These are phyloP conservation scores for Orchestia grillus DNA, from an alignment of 1,140 invertebrate genomes.

Conservation along the genomic window DNA sequence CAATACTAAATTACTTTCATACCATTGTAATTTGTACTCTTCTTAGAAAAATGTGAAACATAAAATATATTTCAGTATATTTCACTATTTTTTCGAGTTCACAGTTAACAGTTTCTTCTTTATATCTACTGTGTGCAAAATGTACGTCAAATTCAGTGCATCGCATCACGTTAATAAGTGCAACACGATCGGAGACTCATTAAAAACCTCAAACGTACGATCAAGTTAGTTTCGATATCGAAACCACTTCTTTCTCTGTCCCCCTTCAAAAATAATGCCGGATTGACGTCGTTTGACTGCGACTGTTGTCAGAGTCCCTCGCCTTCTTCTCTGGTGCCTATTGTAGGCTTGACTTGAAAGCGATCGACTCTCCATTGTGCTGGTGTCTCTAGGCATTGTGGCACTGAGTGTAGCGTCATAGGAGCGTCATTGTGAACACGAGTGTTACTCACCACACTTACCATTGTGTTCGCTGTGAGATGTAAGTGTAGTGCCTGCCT, in stretches of 20 bases:
- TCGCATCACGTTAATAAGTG: not conserved
- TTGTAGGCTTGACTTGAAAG: slow-evolving; percentile 3
- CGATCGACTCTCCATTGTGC: slow-evolving; percentile 15
- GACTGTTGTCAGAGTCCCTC: not conserved
- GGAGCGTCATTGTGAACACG: slow-evolving; percentile 20
- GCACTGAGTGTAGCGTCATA: not conserved
- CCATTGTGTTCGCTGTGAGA: not conserved
- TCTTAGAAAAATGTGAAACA: too few species aligned
- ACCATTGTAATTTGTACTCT: too few species aligned
- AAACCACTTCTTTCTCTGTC: not conserved
- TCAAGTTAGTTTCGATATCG: not conserved
- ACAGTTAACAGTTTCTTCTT: not conserved
- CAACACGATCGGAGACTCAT: not conserved
- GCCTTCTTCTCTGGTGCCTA: not conserved
- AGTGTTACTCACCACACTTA: slow-evolving; percentile 2
- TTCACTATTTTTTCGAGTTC: not conserved
- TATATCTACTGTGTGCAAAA: not conserved
- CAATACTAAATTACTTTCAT: too few species aligned
- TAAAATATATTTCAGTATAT: too few species aligned
- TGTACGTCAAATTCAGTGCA: not conserved
- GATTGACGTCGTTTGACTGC: not conserved
- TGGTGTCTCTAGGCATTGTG: not conserved
- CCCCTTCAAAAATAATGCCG: not conserved
- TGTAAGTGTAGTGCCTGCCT: not conserved
- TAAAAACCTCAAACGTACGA: not conserved